Conservation (phyloP, 1,140 invertebrate genomes). For the Drosophila tropicalis region DNA sequence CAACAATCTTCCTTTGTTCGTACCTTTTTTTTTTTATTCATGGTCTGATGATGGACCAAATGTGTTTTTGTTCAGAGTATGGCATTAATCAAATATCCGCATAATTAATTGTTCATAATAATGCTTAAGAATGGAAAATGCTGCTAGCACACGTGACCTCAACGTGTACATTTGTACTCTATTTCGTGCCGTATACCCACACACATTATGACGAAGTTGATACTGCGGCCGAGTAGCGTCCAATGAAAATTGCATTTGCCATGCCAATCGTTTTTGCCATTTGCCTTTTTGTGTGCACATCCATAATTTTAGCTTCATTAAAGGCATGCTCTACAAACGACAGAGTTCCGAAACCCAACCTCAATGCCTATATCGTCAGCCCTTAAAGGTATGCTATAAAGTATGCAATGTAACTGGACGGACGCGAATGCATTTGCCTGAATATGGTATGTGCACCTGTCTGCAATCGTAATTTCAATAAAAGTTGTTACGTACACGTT, state of each 20-base stretch:
- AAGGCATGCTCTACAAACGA: conserved; percentile 51
- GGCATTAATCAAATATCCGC: conserved; percentile 74
- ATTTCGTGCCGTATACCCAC: not conserved
- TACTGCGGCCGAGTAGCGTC: not conserved
- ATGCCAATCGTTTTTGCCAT: conserved; percentile 49
- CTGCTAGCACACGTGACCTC: conserved; percentile 23
- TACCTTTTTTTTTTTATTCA: not conserved
- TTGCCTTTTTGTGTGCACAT: conserved; percentile 37
- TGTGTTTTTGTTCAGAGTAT: conserved; percentile 2
- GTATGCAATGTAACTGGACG: conserved; percentile 60
- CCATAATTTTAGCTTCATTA: conserved; percentile 67
- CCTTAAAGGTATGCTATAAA: conserved; percentile 68
- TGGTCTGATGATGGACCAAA: conserved; percentile 7
- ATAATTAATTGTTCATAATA: conserved; percentile 56
- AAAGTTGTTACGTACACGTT: conserved; percentile 78
- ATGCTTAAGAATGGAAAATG: conserved; percentile 27
- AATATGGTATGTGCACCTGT: conserved; percentile 50
- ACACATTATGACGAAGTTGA: not conserved
- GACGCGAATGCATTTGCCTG: conserved; percentile 15
- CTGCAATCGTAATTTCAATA: conserved; percentile 79
- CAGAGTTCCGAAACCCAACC: conserved; percentile 6
- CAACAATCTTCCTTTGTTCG: not conserved
- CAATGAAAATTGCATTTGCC: conserved; percentile 11
- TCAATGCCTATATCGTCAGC: conserved; percentile 46
- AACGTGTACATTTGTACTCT: conserved; percentile 6